Evolutionary conservation across 2,888 invertebrate genomes (phyloP).

Genomic region (Apodemia mormo): DNA sequence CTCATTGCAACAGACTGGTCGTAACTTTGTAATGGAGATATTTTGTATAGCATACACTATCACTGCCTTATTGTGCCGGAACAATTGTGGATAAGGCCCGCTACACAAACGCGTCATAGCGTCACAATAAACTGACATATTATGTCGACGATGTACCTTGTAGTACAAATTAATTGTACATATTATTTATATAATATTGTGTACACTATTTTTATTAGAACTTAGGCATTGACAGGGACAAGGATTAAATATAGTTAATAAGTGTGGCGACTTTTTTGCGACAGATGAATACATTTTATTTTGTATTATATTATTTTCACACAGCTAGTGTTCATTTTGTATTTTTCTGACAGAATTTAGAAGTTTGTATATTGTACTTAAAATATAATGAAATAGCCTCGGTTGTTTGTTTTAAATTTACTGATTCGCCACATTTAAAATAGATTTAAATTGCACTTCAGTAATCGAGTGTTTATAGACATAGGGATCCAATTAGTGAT

Average conservation of each 20-base stretch:
- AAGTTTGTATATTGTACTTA: slow-evolving; percentile 11
- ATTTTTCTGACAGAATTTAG: slow-evolving; percentile 12
- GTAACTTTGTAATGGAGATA: slow-evolving; percentile 76
- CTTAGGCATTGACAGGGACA: slow-evolving; percentile 18
- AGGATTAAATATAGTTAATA: slow-evolving; percentile 16
- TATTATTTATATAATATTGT: slow-evolving; percentile 38
- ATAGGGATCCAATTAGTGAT: slow-evolving; percentile 15
- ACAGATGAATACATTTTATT: slow-evolving; percentile 13
- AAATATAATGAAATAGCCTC: slow-evolving; percentile 9
- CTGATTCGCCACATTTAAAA: slow-evolving; percentile 16
- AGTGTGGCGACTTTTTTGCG: slow-evolving; percentile 13
- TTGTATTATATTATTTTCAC: slow-evolving; percentile 9
- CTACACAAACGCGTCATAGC: slow-evolving; percentile 41
- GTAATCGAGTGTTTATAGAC: slow-evolving; percentile 14
- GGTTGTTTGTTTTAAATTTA: slow-evolving; percentile 13
- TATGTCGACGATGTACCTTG: slow-evolving; percentile 24
- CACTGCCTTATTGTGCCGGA: slow-evolving; percentile 81
- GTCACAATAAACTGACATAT: slow-evolving; percentile 30
- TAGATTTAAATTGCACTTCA: slow-evolving; percentile 17
- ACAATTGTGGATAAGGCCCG: slow-evolving; percentile 53
- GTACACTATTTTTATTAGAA: slow-evolving; percentile 23
- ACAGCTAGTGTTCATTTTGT: slow-evolving; percentile 15
- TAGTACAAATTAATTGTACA: slow-evolving; percentile 40
- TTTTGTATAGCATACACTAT: slow-evolving; percentile 79
- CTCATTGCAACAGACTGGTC: slow-evolving; percentile 79